Evolutionary conservation across 2,797 vertebrate species (phyloP), one percentile per base, ranked within the genome.

Genomic region (Myotis findleyi): DNA sequence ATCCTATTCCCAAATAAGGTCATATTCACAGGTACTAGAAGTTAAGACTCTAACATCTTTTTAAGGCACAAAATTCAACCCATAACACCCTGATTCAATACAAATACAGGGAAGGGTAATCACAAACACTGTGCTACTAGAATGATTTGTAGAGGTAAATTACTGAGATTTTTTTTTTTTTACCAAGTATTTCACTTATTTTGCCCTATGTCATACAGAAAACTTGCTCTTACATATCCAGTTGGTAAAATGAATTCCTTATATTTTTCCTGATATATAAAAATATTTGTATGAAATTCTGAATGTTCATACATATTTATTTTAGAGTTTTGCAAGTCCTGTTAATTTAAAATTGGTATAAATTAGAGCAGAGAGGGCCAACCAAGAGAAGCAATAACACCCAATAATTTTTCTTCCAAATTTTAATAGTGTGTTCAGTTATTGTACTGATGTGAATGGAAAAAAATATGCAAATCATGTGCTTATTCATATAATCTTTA

Each of bases 351-450:
- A 57, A 27, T 71, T 44, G 25, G 3, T 89, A 23, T 76, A 64
- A 75, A 86, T 94, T 85, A 75, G 30, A 79, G 55, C 38, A 66
- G 33, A 92, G 79, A 88, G 55, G 36, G 77, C 23, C 75, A 72
- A 7, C 30, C 27, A 77, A 76, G n/a, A 68, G 66, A 91, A 94
- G 57, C 47, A 95, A 27, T 53, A 93, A 69, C 93, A 66, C 25
- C 68, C 41, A 80, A 47, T 86, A 82, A 64, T 17, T 91, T 91
- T 87, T 71, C 33, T 88, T 77, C 27, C 25, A 36, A 64, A 44
- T 80, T 83, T 80, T 71, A 92, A 49, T 66, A 77, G 55, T 82
- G 47, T 1, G 16, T 93, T 89, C n/a, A 57, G 10, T 77, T 93
- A 73, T 87, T 95, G 11, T 66, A 76, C 27, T 84, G 17, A 77